Percentiles rank a stretch among this genome's conserved stretches.
Conservation (phyloP, 2,797 vertebrate species). For the Peromyscus aztecus region DNA sequence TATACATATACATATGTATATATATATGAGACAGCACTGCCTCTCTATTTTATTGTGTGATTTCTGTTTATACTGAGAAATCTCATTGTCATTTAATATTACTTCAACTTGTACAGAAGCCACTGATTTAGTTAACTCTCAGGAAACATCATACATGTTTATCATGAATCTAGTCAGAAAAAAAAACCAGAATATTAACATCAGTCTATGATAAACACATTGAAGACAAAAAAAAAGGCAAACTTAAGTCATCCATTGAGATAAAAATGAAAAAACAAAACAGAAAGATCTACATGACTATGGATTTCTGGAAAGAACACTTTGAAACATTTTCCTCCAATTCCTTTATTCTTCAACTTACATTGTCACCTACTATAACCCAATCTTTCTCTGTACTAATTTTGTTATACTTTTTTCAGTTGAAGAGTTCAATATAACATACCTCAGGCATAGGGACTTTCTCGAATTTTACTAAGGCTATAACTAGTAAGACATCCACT, state of each 20-base stretch:
- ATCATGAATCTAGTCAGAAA: neutral
- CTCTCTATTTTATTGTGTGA: neutral
- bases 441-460: neutral
- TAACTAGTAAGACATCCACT: neutral
- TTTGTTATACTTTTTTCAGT: slow-evolving; percentile 1
- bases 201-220: neutral
- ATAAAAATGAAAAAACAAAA: neutral
- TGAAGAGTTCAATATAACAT: neutral
- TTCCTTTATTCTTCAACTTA: neutral
- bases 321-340: neutral
- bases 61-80: slow-evolving; percentile 8
- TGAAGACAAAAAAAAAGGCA: neutral
- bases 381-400: neutral
- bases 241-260: neutral
- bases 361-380: neutral
- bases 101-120: neutral
- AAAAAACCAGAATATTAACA: neutral
- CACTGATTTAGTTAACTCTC: neutral
- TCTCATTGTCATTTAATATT: neutral
- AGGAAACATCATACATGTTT: neutral
- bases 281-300: neutral
- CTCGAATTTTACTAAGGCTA: neutral
- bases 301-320: neutral
- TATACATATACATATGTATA: too few species aligned
- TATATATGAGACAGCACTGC: neutral